Percentiles rank a stretch among this genome's conserved stretches.
Conservation (phyloP, 2,113 vertebrate species). For the Callipepla californica region DNA sequence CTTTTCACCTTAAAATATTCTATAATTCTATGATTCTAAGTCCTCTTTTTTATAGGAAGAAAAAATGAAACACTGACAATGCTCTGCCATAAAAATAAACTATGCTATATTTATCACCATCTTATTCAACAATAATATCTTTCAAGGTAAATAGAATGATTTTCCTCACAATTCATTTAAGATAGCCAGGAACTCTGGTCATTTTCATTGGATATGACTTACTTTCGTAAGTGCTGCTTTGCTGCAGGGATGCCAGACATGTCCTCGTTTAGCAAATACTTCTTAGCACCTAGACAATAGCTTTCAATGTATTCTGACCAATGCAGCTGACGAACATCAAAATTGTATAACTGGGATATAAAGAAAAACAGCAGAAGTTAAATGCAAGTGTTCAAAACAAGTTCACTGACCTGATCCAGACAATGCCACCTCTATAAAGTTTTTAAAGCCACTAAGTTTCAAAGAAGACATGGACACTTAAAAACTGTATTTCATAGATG, state of each 20-base stretch:
- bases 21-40: no score
- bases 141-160: background rate
- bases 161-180: background rate
- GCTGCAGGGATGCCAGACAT: slow-evolving; percentile 94
- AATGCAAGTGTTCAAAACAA: background rate
- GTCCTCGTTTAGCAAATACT: slow-evolving; percentile 95
- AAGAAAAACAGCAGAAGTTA: slow-evolving; percentile 2
- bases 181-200: background rate
- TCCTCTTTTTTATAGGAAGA: background rate
- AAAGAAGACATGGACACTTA: background rate
- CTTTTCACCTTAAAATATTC: no score
- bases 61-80: background rate
- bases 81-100: rapidly evolving
- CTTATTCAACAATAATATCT: background rate
- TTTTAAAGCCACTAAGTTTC: background rate
- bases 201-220: slow-evolving; percentile 42
- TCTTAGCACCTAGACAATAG: slow-evolving; percentile 94
- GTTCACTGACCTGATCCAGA: background rate
- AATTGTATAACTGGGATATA: slow-evolving; percentile 89
- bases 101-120: background rate
- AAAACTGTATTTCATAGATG: background rate
- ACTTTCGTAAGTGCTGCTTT: slow-evolving; percentile 91
- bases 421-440: background rate
- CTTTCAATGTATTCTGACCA: slow-evolving; percentile 97
- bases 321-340: slow-evolving; percentile 92